These are phyloP conservation scores for Torymus texanus DNA, from an alignment of 2,888 invertebrate genomes.

Conservation along the genomic window DNA sequence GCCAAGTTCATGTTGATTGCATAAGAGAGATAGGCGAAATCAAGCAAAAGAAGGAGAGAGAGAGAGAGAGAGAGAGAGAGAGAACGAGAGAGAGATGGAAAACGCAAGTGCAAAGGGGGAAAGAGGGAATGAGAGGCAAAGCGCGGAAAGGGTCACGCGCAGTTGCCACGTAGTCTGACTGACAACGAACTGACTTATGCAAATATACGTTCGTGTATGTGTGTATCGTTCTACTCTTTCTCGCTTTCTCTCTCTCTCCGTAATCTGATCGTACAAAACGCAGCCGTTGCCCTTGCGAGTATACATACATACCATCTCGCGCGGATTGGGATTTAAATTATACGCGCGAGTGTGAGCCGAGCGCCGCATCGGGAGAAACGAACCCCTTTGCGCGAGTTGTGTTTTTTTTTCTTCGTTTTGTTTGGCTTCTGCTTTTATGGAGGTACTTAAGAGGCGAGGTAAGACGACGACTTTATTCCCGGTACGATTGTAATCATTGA, in stretches of 20 bases:
- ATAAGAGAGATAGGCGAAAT: slow-evolving; percentile 47
- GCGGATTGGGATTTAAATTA: slow-evolving; percentile 32
- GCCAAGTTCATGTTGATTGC: slow-evolving; percentile 57
- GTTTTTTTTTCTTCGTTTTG: background rate
- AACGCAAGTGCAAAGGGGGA: slow-evolving; percentile 22
- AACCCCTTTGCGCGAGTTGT: background rate
- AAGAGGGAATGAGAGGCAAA: slow-evolving; percentile 55
- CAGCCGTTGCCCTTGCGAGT: slow-evolving; percentile 10
- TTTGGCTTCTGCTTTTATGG: background rate
- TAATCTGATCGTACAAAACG: slow-evolving; percentile 65
- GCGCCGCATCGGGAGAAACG: background rate
- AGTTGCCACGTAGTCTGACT: slow-evolving; percentile 74
- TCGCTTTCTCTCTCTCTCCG: slow-evolving; percentile 53
- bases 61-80: slow-evolving; percentile 41
- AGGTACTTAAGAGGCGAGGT: background rate
- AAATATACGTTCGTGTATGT: slow-evolving; percentile 65
- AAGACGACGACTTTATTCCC: slow-evolving; percentile 2
- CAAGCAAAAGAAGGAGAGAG: slow-evolving; percentile 46
- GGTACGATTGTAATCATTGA: background rate
- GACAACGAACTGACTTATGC: slow-evolving; percentile 74
- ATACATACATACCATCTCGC: slow-evolving; percentile 17
- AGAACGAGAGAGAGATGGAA: too few species aligned
- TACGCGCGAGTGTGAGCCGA: background rate
- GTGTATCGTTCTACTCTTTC: background rate
- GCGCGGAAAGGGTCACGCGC: slow-evolving; percentile 65